Conservation (phyloP, 2,888 invertebrate species). For the Sylvicola cinctus region DNA sequence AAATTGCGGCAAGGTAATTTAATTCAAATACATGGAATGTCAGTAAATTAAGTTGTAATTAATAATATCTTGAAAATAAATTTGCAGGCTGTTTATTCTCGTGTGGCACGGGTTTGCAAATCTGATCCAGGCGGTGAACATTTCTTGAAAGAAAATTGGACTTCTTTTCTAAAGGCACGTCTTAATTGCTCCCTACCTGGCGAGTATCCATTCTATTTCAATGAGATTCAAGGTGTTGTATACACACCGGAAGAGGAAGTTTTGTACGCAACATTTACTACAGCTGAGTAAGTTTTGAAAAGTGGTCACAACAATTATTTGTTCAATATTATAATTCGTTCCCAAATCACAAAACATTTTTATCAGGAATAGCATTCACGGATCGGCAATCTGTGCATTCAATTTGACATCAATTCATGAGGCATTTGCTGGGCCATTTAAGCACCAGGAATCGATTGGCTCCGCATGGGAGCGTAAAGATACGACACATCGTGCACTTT, state of each 20-base stretch:
- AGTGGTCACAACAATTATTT: neutral
- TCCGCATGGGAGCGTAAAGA: slow-evolving; percentile 56
- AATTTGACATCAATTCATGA: slow-evolving; percentile 60
- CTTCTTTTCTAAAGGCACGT: slow-evolving; percentile 74
- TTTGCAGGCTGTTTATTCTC: slow-evolving; percentile 60
- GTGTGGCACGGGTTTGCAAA: slow-evolving; percentile 81
- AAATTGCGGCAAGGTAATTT: slow-evolving; percentile 71
- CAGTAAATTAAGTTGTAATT: neutral
- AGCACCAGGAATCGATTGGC: slow-evolving; percentile 54
- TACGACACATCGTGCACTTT: slow-evolving; percentile 34
- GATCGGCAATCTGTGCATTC: slow-evolving; percentile 82
- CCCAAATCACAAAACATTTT: too few relatives aligned
- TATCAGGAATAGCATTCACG: slow-evolving; percentile 61
- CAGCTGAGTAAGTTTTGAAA: slow-evolving; percentile 37
- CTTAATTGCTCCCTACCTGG: slow-evolving; percentile 68
- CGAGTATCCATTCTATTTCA: slow-evolving; percentile 70
- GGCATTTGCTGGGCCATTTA: slow-evolving; percentile 72
- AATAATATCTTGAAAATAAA: slow-evolving; percentile 5
- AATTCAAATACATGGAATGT: neutral
- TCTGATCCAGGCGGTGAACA: slow-evolving; percentile 63
- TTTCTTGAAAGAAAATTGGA: slow-evolving; percentile 69
- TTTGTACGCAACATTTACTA: slow-evolving; percentile 69
- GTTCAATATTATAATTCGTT: too few relatives aligned
- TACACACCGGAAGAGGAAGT: slow-evolving; percentile 57
- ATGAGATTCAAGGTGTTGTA: slow-evolving; percentile 70